phyloP scores from a whole-genome alignment of 2,113 vertebrate genomes.

The Camarhynchus parvulus region DNA sequence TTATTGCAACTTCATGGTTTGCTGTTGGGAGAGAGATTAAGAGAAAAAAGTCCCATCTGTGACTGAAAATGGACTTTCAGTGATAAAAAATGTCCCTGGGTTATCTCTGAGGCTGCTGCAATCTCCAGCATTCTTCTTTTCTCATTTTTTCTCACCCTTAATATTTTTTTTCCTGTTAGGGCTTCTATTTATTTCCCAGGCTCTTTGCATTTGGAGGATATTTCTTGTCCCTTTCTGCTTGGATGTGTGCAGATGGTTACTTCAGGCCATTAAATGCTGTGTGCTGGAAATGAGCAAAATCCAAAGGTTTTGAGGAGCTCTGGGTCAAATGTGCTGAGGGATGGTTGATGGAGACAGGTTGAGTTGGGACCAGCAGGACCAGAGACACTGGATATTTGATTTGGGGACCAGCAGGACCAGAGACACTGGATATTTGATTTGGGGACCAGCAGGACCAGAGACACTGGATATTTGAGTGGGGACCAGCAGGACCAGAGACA shows the following conservation, averaged over 20 bases:
- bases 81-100: conserved; percentile 40
- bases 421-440: background rate
- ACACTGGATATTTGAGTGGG: no score
- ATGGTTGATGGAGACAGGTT: background rate
- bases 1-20: conserved; percentile 46
- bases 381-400: background rate
- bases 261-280: background rate
- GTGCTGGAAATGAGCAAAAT: background rate
- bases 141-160: background rate
- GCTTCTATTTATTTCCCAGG: conserved; percentile 43
- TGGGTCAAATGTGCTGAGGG: background rate
- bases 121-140: conserved; percentile 37
- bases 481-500: background rate
- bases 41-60: conserved; percentile 23
- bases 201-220: background rate
- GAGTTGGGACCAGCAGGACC: background rate
- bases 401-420: background rate
- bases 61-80: conserved; percentile 53
- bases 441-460: background rate
- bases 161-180: background rate
- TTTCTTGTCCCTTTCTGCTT: background rate
- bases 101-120: conserved; percentile 58
- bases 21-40: conserved; percentile 27
- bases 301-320: background rate
- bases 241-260: background rate